These are phyloP conservation scores for Drosophila kurseongensis DNA, from an alignment of 1,140 invertebrate genomes.

Conservation along the genomic window DNA sequence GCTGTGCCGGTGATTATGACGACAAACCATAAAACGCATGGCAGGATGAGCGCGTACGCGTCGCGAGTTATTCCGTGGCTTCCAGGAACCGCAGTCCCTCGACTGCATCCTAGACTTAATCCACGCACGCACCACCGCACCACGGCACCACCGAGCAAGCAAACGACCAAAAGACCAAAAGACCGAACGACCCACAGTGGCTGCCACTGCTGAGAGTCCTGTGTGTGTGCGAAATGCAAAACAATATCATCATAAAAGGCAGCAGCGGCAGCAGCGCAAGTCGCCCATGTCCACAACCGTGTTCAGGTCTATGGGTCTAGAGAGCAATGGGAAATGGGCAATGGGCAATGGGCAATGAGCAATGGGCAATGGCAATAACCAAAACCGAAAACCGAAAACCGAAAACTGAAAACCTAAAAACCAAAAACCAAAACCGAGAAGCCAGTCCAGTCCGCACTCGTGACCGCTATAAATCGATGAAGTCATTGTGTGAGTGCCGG, in stretches of 20 bases:
- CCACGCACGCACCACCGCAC: conserved; percentile 57
- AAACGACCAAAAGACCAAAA: conserved; percentile 4
- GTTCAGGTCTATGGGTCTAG: neutral
- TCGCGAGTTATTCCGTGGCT: conserved; percentile 67
- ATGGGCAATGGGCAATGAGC: too few species aligned
- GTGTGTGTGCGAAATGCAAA: conserved; percentile 67
- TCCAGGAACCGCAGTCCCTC: conserved; percentile 46
- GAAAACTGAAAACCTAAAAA: conserved; percentile 34
- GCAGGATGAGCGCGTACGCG: conserved; percentile 57
- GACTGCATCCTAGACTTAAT: conserved; percentile 69
- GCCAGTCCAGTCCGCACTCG: conserved; percentile 45
- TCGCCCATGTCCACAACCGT: conserved; percentile 38
- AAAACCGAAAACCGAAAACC: conserved; percentile 23
- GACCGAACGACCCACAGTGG: conserved; percentile 4
- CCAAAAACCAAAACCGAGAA: conserved; percentile 46
- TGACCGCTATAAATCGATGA: conserved; percentile 83
- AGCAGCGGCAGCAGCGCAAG: conserved; percentile 15
- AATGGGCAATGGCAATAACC: conserved; percentile 12
- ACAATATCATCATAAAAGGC: conserved; percentile 77
- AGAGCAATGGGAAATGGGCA: conserved; percentile 5
- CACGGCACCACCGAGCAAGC: conserved; percentile 5
- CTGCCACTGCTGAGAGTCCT: conserved; percentile 25
- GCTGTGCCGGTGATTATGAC: conserved; percentile 78
- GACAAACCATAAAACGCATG: conserved; percentile 79
- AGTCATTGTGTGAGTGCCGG: conserved; percentile 63